Evolutionary conservation across 2,797 vertebrate genomes (phyloP).

Genomic region (Stomatorhinus walkeri): DNA sequence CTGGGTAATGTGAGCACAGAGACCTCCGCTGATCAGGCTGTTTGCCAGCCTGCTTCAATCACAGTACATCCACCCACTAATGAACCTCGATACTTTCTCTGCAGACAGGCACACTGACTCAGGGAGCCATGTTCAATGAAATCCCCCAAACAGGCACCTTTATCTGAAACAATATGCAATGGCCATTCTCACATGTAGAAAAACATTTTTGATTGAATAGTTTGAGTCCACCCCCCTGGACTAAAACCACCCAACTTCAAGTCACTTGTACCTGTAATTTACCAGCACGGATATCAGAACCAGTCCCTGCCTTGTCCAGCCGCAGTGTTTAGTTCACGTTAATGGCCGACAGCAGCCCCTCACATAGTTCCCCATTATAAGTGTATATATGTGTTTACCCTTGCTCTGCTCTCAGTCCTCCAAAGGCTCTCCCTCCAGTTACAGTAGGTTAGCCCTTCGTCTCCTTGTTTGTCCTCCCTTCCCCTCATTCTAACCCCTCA

Average conservation of each 20-base stretch:
- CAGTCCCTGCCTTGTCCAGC: neutral
- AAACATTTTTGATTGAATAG: neutral
- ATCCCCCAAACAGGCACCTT: neutral
- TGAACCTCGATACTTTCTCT: neutral
- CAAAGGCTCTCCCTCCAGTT: neutral
- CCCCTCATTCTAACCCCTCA: neutral
- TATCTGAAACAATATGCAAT: neutral
- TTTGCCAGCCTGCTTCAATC: neutral
- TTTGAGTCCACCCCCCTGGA: neutral
- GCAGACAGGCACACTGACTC: neutral
- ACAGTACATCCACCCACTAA: neutral
- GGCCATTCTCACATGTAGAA: neutral
- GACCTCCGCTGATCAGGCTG: neutral
- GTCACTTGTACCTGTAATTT: neutral
- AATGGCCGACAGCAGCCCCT: neutral
- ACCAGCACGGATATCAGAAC: neutral
- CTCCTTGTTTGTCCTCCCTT: neutral
- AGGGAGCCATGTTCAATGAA: neutral
- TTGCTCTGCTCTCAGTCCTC: neutral
- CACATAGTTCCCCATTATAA: neutral
- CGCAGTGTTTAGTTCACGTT: neutral
- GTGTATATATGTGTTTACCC: neutral
- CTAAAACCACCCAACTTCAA: neutral
- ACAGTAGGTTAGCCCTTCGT: neutral
- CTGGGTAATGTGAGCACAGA: neutral